phyloP scores from a whole-genome alignment of 2,113 vertebrate species.

The Uria lomvia region DNA sequence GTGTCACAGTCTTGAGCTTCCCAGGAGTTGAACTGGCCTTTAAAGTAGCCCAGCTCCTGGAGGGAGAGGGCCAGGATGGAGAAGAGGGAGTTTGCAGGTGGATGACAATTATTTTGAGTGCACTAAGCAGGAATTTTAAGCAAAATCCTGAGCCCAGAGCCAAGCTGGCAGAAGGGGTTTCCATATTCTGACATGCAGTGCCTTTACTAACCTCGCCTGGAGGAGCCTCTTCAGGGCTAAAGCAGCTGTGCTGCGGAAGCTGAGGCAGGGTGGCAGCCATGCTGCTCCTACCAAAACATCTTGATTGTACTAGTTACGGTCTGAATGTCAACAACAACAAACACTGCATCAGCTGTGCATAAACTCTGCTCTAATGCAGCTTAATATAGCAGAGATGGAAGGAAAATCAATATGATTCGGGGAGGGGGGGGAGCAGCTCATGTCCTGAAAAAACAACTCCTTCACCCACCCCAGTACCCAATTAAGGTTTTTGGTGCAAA shows the following conservation, averaged over 20 bases:
- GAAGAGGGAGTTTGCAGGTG: too few relatives aligned
- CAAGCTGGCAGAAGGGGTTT: neutral
- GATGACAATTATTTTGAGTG: neutral
- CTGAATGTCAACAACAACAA: neutral
- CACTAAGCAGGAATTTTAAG: neutral
- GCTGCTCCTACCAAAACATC: neutral
- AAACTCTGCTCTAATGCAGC: neutral
- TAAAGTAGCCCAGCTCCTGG: neutral
- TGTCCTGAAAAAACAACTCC: neutral
- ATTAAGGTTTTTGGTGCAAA: neutral
- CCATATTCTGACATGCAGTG: fast-evolving
- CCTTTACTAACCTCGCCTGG: neutral
- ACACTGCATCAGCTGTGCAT: neutral
- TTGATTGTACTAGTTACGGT: neutral
- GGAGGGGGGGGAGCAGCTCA: neutral
- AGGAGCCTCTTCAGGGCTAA: neutral
- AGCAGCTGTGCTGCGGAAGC: neutral
- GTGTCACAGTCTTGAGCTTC: neutral
- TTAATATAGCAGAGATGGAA: neutral
- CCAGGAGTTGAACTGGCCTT: neutral
- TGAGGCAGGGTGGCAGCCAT: neutral
- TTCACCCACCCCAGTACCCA: neutral
- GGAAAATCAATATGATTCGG: neutral
- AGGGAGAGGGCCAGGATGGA: neutral
- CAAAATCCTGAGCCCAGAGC: neutral